Percentiles rank a stretch among this genome's conserved stretches.
Conservation (phyloP, 2,888 invertebrate genomes). For the Nipponacmea schrenckii region DNA sequence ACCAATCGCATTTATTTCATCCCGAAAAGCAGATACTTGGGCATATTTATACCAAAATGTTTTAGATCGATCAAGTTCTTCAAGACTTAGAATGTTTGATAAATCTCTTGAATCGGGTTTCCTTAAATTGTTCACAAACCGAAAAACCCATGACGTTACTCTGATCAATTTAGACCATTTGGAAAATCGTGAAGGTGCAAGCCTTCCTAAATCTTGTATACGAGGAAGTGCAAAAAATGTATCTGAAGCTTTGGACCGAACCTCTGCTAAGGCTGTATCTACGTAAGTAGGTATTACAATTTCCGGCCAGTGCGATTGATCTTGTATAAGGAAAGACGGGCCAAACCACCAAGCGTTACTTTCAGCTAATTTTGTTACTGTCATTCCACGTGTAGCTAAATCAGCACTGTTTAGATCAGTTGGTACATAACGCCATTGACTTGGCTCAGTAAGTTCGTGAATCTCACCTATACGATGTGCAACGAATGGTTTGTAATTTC, state of each 20-base stretch:
- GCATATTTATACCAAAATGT: not conserved
- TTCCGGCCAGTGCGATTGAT: not conserved
- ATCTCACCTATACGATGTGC: no score
- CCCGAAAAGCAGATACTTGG: not conserved
- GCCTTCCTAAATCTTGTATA: not conserved
- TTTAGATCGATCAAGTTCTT: not conserved
- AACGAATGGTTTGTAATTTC: no score
- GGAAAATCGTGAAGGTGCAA: not conserved
- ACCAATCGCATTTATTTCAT: not conserved
- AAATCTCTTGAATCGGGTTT: not conserved
- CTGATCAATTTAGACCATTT: not conserved
- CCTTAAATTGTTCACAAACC: not conserved
- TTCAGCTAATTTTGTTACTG: no score
- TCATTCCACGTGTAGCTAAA: no score
- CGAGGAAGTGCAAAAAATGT: not conserved
- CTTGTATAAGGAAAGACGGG: constrained; percentile 8
- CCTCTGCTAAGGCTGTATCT: not conserved
- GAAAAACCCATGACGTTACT: not conserved
- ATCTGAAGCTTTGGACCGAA: not conserved
- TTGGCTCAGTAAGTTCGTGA: no score
- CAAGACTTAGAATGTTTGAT: not conserved
- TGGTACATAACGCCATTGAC: no score
- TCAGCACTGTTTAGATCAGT: no score
- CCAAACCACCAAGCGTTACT: not conserved
- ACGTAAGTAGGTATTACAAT: not conserved